Conservation (phyloP, 2,888 invertebrate species). For the Lacanobia wlatinum region DNA sequence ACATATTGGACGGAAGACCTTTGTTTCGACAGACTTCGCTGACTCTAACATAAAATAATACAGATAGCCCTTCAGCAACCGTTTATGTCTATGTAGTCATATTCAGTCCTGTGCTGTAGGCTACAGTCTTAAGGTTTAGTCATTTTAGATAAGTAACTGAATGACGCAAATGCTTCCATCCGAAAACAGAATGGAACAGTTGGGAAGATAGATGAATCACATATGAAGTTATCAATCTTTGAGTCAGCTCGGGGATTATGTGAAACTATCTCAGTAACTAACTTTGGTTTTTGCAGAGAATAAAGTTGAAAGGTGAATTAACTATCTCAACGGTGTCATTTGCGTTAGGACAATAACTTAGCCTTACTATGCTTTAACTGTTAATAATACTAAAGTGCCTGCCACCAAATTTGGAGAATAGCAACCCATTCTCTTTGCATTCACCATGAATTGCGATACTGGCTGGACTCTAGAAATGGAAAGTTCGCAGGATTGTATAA, state of each 20-base stretch:
- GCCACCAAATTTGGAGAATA: slow-evolving; percentile 56
- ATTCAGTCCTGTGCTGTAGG: not conserved
- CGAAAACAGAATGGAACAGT: slow-evolving; percentile 29
- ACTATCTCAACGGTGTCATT: slow-evolving; percentile 22
- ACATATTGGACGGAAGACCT: not conserved
- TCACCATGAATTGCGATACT: slow-evolving; percentile 34
- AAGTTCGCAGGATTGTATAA: slow-evolving; percentile 42
- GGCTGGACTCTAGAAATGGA: slow-evolving; percentile 42
- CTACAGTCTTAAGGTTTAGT: slow-evolving; percentile 26
- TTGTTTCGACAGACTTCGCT: slow-evolving; percentile 16
- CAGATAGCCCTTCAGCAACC: not conserved
- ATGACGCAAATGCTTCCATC: slow-evolving; percentile 42
- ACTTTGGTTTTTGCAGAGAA: not conserved
- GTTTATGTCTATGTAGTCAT: slow-evolving; percentile 5
- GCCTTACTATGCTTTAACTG: slow-evolving; percentile 8
- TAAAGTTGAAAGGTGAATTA: slow-evolving; percentile 30
- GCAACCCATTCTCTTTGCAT: slow-evolving; percentile 30
- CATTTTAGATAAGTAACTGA: slow-evolving; percentile 46
- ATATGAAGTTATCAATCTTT: slow-evolving; percentile 40
- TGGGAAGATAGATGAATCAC: slow-evolving; percentile 44
- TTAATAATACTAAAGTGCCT: slow-evolving; percentile 31
- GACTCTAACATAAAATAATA: not conserved
- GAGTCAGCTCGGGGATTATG: slow-evolving; percentile 19
- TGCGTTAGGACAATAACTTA: slow-evolving; percentile 19
- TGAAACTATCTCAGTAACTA: slow-evolving; percentile 7